Evolutionary conservation across 2,888 invertebrate genomes (phyloP).

Genomic region (Athalia rosae): DNA sequence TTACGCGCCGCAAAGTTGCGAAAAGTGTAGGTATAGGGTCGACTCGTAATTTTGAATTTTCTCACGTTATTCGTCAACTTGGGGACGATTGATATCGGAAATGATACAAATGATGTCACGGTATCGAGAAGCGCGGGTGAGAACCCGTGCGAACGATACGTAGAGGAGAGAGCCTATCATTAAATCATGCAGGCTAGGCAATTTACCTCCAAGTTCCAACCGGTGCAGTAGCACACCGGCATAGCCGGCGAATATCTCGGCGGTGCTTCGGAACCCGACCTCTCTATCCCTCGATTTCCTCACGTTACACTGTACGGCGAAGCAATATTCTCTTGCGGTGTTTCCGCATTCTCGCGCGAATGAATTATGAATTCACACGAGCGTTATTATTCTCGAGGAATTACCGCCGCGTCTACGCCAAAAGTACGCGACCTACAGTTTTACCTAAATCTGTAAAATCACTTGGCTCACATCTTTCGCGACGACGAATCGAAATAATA

Average conservation of each 20-base stretch:
- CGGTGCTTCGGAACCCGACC: constrained; percentile 25
- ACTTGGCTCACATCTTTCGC: background rate
- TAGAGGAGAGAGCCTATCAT: constrained; percentile 4
- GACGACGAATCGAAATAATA: background rate
- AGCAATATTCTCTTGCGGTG: constrained; percentile 39
- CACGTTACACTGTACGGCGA: constrained; percentile 9
- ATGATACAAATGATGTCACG: too few species aligned
- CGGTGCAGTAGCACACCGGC: background rate
- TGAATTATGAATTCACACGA: constrained; percentile 39
- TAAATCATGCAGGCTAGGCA: constrained; percentile 37
- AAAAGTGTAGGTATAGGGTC: too few species aligned
- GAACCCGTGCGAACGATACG: constrained; percentile 10
- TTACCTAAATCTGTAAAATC: background rate
- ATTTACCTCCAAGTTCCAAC: constrained; percentile 24
- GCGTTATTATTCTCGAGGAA: constrained; percentile 10
- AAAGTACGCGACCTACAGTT: background rate
- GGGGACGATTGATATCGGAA: too few species aligned
- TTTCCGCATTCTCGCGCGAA: background rate
- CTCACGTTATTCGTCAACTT: background rate
- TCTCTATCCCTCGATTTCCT: constrained; percentile 38
- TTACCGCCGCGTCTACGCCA: background rate
- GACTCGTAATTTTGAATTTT: background rate
- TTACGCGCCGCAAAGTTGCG: background rate
- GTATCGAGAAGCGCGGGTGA: background rate
- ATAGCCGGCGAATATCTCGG: background rate